Base-by-base conservation (phyloP, 1,140 invertebrate genomes). In the Eurytemora carolleeae region DNA sequence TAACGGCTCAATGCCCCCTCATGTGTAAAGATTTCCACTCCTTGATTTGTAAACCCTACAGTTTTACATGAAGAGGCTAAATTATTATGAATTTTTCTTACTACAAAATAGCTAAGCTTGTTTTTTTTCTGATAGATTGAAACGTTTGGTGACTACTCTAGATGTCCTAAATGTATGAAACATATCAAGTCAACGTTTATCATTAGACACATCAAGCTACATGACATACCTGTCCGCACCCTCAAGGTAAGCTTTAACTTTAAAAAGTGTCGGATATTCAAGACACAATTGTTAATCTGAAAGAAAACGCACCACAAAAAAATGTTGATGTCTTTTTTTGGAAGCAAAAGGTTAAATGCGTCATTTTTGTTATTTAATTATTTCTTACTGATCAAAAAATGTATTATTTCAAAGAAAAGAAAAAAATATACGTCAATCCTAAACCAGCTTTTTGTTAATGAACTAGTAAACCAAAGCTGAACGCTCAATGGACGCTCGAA, bases 171-270 rank as follows among this genome's bases (percentile, higher is more conserved):
- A 1, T 59, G 58, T 31, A 25, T 17, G 2, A 59, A 59, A 31
- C 18, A n/a, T 31, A 59, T 59, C 24, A 59, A 59, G 26, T 59
- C 58, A 18, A 59, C 58, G 3, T 59, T 59, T 25, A 59, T 59
- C 22, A 59, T 59, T 19, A 22, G 58, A 22, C 58, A 59, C 25
- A 59, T 59, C 58, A 59, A 59, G 24, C 21, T 16, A 2, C 58
- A 59, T 25, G 26, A 59, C 22, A 19, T 2, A 1, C 22, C 23
- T 12, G 16, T n/a, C 7, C 7, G 7, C 31, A 12, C n/a, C n/a
- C 31, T 44, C 31, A 44, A 44, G 31, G 31, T 44, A n/a, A 44
- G 31, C 7, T 12, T 44, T 12, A 44, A 44, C n/a, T 44, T n/a
- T n/a, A n/a, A n/a, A n/a, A 44, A 44, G n/a, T 12, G 31, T 44